These are phyloP conservation scores for Phoebastria nigripes DNA, from an alignment of 2,797 vertebrate species.

Conservation along the genomic window DNA sequence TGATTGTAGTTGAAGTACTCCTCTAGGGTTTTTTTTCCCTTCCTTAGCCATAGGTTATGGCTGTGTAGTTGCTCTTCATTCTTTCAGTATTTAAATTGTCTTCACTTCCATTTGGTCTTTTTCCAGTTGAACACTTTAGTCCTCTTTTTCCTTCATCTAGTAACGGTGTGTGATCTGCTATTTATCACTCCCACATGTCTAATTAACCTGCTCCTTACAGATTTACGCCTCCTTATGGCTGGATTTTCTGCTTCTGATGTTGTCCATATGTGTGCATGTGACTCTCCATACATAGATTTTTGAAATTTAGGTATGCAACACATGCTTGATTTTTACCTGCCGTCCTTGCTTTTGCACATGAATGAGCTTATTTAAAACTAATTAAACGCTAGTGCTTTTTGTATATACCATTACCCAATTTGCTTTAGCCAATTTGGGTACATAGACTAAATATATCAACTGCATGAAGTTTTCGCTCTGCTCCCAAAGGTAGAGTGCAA, in stretches of 20 bases:
- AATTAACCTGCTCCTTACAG: background rate
- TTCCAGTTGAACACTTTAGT: background rate
- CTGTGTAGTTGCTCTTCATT: background rate
- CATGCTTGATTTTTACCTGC: background rate
- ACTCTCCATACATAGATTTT: background rate
- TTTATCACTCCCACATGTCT: background rate
- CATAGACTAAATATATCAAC: background rate
- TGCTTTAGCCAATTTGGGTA: background rate
- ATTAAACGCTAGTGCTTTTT: background rate
- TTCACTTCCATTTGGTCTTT: background rate
- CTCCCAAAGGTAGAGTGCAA: background rate
- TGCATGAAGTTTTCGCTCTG: background rate
- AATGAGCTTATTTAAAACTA: background rate
- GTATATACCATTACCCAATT: background rate
- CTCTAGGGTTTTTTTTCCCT: background rate
- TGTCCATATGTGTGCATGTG: background rate
- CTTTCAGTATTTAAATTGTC: background rate
- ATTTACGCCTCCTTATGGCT: background rate
- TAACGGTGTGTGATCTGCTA: background rate
- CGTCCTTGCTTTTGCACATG: background rate
- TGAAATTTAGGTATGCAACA: background rate
- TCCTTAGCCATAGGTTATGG: background rate
- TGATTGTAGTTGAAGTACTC: background rate
- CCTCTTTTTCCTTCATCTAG: background rate
- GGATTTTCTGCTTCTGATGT: background rate